Conservation (phyloP, 2,113 vertebrate species). For the Platycercus adscitus region DNA sequence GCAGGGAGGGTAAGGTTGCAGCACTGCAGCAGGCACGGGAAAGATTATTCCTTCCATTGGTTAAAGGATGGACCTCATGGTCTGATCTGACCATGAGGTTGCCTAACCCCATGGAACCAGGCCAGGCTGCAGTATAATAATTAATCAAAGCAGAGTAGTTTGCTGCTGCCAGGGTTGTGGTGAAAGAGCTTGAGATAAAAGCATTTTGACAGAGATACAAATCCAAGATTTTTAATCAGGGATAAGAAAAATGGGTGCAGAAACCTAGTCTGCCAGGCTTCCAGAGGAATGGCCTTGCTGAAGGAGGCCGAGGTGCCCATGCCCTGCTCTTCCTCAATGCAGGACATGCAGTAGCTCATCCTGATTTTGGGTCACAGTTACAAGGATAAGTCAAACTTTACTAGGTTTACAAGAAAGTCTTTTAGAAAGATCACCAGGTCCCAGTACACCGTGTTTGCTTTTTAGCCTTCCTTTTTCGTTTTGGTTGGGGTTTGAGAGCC, state of each 20-base stretch:
- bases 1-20: neutral
- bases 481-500: neutral
- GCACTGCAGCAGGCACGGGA: neutral
- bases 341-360: accelerated
- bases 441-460: accelerated
- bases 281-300: accelerated
- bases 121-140: neutral
- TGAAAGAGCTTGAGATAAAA: neutral
- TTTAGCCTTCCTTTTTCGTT: neutral
- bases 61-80: neutral
- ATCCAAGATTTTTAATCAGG: neutral
- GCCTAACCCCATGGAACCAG: neutral
- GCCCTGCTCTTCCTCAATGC: accelerated
- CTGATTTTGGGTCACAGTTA: accelerated
- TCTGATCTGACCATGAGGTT: neutral
- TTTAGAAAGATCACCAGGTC: neutral
- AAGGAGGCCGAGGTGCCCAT: accelerated
- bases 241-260: neutral
- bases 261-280: neutral
- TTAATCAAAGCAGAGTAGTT: neutral
- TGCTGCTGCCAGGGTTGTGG: neutral
- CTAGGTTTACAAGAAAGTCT: neutral
- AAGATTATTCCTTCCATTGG: accelerated
- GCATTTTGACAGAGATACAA: neutral
- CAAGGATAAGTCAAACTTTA: neutral